phyloP scores from a whole-genome alignment of 1,140 invertebrate species.

The Drosophila pseudoobscura region DNA sequence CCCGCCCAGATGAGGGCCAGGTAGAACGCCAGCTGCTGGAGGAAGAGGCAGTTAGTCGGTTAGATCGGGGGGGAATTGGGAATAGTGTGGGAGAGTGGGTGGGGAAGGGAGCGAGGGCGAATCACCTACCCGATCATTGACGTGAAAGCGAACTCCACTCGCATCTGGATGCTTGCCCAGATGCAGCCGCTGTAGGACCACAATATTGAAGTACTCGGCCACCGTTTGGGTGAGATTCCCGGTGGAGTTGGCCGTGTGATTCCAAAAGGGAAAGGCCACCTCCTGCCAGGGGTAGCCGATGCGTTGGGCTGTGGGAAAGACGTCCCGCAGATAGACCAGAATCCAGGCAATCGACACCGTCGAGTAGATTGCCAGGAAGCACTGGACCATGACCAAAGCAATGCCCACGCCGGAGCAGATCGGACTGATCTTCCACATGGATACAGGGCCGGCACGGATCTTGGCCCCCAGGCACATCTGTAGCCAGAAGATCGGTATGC shows the following conservation, averaged over 20 bases:
- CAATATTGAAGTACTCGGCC: slow-evolving; percentile 92
- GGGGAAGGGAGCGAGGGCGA: too few species aligned
- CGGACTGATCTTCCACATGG: slow-evolving; percentile 97
- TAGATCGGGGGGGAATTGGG: slow-evolving; percentile 23
- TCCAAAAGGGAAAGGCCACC: slow-evolving; percentile 86
- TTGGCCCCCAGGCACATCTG: slow-evolving; percentile 94
- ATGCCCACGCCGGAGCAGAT: slow-evolving; percentile 95
- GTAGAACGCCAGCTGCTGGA: slow-evolving; percentile 92
- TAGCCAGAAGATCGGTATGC: slow-evolving; percentile 93
- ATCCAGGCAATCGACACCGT: slow-evolving; percentile 95
- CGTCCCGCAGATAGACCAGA: slow-evolving; percentile 94
- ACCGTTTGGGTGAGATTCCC: slow-evolving; percentile 90
- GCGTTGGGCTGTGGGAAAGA: slow-evolving; percentile 92
- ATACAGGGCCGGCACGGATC: slow-evolving; percentile 91
- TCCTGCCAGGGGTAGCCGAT: slow-evolving; percentile 91
- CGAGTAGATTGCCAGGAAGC: slow-evolving; percentile 93
- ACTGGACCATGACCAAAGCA: slow-evolving; percentile 90
- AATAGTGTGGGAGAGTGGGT: background rate
- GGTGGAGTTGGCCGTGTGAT: slow-evolving; percentile 71
- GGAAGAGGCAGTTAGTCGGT: slow-evolving; percentile 33
- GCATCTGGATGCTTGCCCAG: slow-evolving; percentile 84
- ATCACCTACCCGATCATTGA: slow-evolving; percentile 77
- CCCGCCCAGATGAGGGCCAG: slow-evolving; percentile 95
- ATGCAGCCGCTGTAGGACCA: slow-evolving; percentile 89
- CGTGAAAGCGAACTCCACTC: slow-evolving; percentile 66